Percentiles rank a stretch among this genome's conserved stretches.
phyloP scores from a whole-genome alignment of 2,888 invertebrate genomes.

The Pycnomerus fuliginosus region DNA sequence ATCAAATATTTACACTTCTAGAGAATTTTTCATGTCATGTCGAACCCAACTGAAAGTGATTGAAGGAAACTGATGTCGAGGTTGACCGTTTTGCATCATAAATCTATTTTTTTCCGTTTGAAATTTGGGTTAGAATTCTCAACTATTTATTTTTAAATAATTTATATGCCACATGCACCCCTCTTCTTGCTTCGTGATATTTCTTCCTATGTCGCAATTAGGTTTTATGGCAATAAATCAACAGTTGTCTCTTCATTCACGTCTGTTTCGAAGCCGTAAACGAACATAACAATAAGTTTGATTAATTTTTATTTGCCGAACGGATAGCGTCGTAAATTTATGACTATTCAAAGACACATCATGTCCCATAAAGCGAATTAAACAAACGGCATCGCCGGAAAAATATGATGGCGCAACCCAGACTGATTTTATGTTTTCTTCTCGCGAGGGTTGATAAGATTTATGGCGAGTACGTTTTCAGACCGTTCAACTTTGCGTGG shows the following conservation, averaged over 20 bases:
- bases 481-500: conserved; percentile 3
- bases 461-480: conserved; percentile 6
- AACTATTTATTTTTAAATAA: too few relatives aligned
- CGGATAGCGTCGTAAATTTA: conserved; percentile 10
- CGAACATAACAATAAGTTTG: conserved; percentile 4
- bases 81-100: too few relatives aligned
- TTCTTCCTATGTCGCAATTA: too few relatives aligned
- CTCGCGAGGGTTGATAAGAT: conserved; percentile 7
- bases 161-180: too few relatives aligned
- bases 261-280: not conserved
- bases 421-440: conserved; percentile 15
- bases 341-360: conserved; percentile 14
- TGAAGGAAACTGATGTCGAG: too few relatives aligned
- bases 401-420: conserved; percentile 16
- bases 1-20: too few relatives aligned
- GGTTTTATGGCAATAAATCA: conserved; percentile 6
- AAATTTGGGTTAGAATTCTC: too few relatives aligned
- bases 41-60: too few relatives aligned
- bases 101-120: too few relatives aligned
- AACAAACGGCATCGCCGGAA: conserved; percentile 14
- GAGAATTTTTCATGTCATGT: too few relatives aligned
- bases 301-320: conserved; percentile 6
- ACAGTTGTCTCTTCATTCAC: too few relatives aligned
- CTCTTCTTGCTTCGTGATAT: too few relatives aligned
- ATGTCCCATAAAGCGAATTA: conserved; percentile 18